These are phyloP conservation scores for Nephrotoma appendiculata DNA, from an alignment of 2,888 invertebrate genomes.

Conservation along the genomic window DNA sequence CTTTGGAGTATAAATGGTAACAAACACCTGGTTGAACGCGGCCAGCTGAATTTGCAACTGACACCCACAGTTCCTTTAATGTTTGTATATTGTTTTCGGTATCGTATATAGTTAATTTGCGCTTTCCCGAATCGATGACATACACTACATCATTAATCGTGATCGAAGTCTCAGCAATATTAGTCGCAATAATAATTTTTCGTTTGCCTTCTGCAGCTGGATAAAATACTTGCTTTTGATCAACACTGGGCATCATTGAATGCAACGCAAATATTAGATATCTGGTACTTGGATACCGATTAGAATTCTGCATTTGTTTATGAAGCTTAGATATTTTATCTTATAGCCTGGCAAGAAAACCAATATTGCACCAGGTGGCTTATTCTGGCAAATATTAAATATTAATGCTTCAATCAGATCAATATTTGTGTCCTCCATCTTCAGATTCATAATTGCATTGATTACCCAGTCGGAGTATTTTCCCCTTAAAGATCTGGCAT, in stretches of 20 bases:
- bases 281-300: slow-evolving; percentile 33
- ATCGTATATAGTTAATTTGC: slow-evolving; percentile 65
- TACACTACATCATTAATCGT: slow-evolving; percentile 91
- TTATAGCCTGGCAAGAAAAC: slow-evolving; percentile 77
- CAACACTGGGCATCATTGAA: slow-evolving; percentile 69
- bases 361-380: slow-evolving; percentile 64
- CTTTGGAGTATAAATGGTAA: slow-evolving; percentile 63
- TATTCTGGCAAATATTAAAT: slow-evolving; percentile 44
- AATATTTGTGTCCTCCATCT: slow-evolving; percentile 53
- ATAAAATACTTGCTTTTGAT: slow-evolving; percentile 56
- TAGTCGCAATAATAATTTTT: slow-evolving; percentile 82
- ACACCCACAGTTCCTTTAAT: slow-evolving; percentile 62
- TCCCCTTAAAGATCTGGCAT: slow-evolving; percentile 32
- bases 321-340: slow-evolving; percentile 51
- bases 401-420: slow-evolving; percentile 54
- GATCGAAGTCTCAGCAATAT: slow-evolving; percentile 90
- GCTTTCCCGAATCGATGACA: slow-evolving; percentile 66
- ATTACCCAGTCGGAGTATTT: slow-evolving; percentile 43
- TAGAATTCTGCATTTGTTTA: slow-evolving; percentile 31
- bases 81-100: slow-evolving; percentile 56
- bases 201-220: slow-evolving; percentile 49
- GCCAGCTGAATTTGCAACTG: slow-evolving; percentile 75
- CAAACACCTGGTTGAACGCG: slow-evolving; percentile 77
- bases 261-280: slow-evolving; percentile 65
- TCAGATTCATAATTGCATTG: slow-evolving; percentile 42